phyloP scores from a whole-genome alignment of 2,888 invertebrate species.

The Aphidoletes aphidimyza region DNA sequence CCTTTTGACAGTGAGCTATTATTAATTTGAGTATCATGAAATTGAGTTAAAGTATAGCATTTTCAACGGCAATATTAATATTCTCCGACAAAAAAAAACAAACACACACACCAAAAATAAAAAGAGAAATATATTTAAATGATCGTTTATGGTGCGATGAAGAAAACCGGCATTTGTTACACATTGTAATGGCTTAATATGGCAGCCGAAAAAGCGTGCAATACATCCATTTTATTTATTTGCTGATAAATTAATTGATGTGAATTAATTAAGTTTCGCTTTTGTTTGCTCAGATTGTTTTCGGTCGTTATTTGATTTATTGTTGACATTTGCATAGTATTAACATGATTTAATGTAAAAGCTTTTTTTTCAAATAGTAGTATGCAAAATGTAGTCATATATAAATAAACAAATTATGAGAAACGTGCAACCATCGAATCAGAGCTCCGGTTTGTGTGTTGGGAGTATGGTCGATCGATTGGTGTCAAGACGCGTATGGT shows the following conservation, averaged over 20 bases:
- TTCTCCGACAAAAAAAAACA: background rate
- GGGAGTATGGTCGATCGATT: background rate
- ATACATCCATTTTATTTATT: slow-evolving; percentile 6
- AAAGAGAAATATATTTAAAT: background rate
- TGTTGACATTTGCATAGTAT: slow-evolving; percentile 45
- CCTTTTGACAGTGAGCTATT: too few species aligned
- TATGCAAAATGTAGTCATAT: background rate
- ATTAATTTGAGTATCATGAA: too few species aligned
- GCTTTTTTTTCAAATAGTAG: background rate
- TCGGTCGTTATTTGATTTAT: slow-evolving; percentile 46
- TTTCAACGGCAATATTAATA: too few species aligned
- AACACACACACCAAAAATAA: background rate
- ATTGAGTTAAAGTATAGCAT: too few species aligned
- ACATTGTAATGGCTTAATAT: slow-evolving; percentile 16
- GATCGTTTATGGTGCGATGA: background rate
- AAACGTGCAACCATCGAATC: background rate
- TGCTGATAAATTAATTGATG: slow-evolving; percentile 34
- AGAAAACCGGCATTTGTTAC: background rate
- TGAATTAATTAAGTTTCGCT: slow-evolving; percentile 30
- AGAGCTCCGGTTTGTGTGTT: background rate
- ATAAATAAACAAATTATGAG: background rate
- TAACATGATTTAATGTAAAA: slow-evolving; percentile 27
- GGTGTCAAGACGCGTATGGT: background rate
- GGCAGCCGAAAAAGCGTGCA: background rate
- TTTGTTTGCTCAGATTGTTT: slow-evolving; percentile 29